Base-by-base conservation (phyloP, 2,113 vertebrate genomes). In the Orthochromis indermauri region DNA sequence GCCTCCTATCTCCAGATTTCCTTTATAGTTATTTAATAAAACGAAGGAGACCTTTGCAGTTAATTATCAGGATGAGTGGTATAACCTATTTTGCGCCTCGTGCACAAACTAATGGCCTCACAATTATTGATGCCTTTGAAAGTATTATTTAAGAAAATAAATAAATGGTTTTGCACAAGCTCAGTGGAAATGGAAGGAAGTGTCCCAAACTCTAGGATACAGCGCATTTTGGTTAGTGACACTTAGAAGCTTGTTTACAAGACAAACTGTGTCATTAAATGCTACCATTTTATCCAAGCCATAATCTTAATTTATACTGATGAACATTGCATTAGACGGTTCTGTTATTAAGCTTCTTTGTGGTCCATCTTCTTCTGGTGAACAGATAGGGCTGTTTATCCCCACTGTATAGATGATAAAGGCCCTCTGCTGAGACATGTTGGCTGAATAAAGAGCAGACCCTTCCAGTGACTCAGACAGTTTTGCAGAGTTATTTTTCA, bases 401-500 rank as follows among this genome's bases (percentile, higher is more conserved):
- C 24, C 40, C 9, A 5, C 28, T 61, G 21, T 81, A 66, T 35
- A 17, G 40, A 19, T 71, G 82, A 85, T 86, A 24, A 91, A 71
- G 57, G 33, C 40, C 47, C 37, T 61, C 35, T 78, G 66, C 82
- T 71, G 31, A 84, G 79, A 37, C 63, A 59, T 6, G 31, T 8
- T 37, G 47, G 26, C 73, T 86, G 83, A 88, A 85, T 87, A 86
- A 89, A 90, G 82, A 89, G 40, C 24, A 26, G 10, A n/a, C 45
- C 61, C 45, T 88, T 68, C n/a, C 79, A 79, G 42, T 17, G 80
- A 80, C 28, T 54, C 87, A 57, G 33, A 84, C 57, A 71, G 47
- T 42, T 51, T 54, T 59, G 83, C 78, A 54, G 63, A 63, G 87
- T 85, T 84, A 91, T 94, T 91, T 91, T 92, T 93, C 94, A 93